Evolutionary conservation across 1,140 invertebrate species (phyloP).

Genomic region (Idris sp.): DNA sequence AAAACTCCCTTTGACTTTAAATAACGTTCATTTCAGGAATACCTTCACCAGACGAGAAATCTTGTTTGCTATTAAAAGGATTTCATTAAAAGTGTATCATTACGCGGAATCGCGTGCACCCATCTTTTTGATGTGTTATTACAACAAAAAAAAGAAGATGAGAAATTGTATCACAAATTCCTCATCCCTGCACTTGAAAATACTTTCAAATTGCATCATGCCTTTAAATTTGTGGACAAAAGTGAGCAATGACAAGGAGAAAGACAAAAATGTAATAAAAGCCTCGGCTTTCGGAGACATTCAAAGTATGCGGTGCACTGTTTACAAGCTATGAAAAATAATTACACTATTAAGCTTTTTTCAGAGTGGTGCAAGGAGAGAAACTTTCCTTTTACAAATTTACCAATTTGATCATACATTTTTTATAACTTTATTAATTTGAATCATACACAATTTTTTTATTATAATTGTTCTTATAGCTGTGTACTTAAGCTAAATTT

Average conservation of each 20-base stretch:
- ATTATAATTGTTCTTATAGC: no score
- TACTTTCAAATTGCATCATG: slow-evolving; percentile 26
- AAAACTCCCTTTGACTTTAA: slow-evolving; percentile 49
- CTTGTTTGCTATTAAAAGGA: slow-evolving; percentile 47
- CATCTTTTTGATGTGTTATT: slow-evolving; percentile 40
- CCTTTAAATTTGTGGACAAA: slow-evolving; percentile 26
- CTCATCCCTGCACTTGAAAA: slow-evolving; percentile 10
- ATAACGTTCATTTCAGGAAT: slow-evolving; percentile 38
- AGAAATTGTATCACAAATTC: slow-evolving; percentile 25
- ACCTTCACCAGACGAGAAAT: slow-evolving; percentile 25
- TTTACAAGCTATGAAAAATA: slow-evolving; percentile 37
- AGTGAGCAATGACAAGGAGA: slow-evolving; percentile 34
- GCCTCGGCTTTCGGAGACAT: background rate
- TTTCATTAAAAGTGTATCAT: slow-evolving; percentile 52
- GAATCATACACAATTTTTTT: no score
- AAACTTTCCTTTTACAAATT: no score
- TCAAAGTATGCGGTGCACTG: slow-evolving; percentile 11
- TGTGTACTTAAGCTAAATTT: no score
- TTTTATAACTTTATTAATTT: no score
- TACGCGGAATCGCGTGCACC: slow-evolving; percentile 31
- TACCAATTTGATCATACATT: no score
- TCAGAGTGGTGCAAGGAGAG: slow-evolving; percentile 9
- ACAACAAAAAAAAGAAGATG: slow-evolving; percentile 15
- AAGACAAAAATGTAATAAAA: slow-evolving; percentile 44
- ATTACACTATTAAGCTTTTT: slow-evolving; percentile 30